Conservation (phyloP, 2,888 invertebrate species). For the Blera fallax region DNA sequence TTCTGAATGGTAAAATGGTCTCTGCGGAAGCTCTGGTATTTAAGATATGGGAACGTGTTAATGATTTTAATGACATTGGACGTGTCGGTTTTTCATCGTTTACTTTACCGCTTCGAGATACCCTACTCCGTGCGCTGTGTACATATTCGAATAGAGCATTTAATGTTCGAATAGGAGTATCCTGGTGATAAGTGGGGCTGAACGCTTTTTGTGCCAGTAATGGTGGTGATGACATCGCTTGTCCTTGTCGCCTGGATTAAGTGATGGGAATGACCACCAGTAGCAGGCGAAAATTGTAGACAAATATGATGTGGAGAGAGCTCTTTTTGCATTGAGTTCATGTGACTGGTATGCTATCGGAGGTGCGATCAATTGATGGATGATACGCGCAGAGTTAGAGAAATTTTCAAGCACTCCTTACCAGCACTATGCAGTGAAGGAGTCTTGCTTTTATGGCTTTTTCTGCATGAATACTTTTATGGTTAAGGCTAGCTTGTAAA, state of each 20-base stretch:
- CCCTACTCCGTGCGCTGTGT: neutral
- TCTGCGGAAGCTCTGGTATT: constrained; percentile 74
- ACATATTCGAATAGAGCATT: neutral
- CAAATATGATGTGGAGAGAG: neutral
- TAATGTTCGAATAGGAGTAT: constrained; percentile 1
- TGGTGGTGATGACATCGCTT: neutral
- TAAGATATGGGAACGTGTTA: constrained; percentile 75
- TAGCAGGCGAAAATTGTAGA: neutral
- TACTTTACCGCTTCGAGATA: neutral
- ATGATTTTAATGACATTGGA: constrained; percentile 76
- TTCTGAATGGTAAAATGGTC: constrained; percentile 66
- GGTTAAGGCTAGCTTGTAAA: too few relatives aligned
- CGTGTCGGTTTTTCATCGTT: constrained; percentile 62
- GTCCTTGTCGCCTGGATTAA: constrained; percentile 16
- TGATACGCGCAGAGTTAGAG: neutral
- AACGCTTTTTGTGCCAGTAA: neutral
- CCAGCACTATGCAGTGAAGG: too few relatives aligned
- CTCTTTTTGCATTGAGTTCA: neutral
- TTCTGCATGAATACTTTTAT: too few relatives aligned
- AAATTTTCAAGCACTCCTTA: too few relatives aligned
- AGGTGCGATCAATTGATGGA: neutral
- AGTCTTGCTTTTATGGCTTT: too few relatives aligned
- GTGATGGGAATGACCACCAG: constrained; percentile 10
- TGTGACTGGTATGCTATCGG: neutral
- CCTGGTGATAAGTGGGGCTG: neutral